Base-by-base conservation (phyloP, 2,113 vertebrate genomes). In the Mixornis gularis region DNA sequence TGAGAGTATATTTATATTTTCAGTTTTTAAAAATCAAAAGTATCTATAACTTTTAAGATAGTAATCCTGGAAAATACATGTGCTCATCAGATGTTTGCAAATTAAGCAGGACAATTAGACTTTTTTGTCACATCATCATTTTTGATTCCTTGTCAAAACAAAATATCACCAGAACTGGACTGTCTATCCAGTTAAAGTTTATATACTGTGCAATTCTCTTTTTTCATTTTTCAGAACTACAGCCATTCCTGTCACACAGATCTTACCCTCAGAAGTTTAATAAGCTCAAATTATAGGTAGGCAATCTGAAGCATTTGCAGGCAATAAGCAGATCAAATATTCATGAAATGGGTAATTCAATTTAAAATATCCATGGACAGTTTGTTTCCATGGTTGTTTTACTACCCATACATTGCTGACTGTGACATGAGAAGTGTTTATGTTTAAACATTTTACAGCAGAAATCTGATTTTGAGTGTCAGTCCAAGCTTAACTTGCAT, bases 261-360 rank as follows among this genome's bases (percentile, higher is more conserved):
- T n/a, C 46, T 51, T 85, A 52, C 43, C 72, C 94, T 92, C 38
- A 62, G 76, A 24, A 83, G 40, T 89, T 88, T 65, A 76, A 59
- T 89, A 83, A 91, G 7, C 17, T 95, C 84, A 71, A 92, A 94
- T 86, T 92, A 80, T 17, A 93, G 38, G 34, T 27, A 94, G 84
- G 22, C 1, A 94, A 85, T 85, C 9, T 56, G 76, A 69, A 93
- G 53, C 34, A 72, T 89, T 95, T 94, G 13, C 70, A 89, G 59
- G 58, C 91, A 96, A 90, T 90, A 94, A 91, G 38, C 13, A 94
- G 36, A 92, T 85, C 17, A 95, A 96, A 79, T 93, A 94, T 90
- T 92, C 32, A 90, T 90, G 51, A 95, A 91, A 76, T 72, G 46
- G 21, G 14, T 81, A 90, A 96, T 90, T 97, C 30, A 83, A 17